A percentile compares a stretch with the other conserved stretches of the same genome.
These are phyloP conservation scores for Ciconia nigra DNA, from an alignment of 2,797 vertebrate genomes.

Conservation along the genomic window DNA sequence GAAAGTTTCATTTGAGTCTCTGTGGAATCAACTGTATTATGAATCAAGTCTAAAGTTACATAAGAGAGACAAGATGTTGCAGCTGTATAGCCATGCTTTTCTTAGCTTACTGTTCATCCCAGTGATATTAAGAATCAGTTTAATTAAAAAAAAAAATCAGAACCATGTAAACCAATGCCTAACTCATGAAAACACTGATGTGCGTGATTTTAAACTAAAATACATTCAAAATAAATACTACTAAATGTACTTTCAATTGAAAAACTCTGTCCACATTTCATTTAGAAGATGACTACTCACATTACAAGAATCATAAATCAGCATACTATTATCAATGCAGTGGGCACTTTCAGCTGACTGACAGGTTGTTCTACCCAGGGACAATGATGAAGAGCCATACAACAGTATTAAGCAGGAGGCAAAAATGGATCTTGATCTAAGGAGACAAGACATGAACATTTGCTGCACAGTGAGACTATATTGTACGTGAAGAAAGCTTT, in stretches of 20 bases:
- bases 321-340: not conserved
- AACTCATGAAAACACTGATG: not conserved
- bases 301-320: conserved; percentile 12
- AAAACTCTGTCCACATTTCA: not conserved
- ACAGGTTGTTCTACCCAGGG: not conserved
- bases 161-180: not conserved
- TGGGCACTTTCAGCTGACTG: not conserved
- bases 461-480: not conserved
- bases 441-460: not conserved
- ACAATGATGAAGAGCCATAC: not conserved
- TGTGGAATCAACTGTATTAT: not conserved
- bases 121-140: not conserved
- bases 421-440: not conserved
- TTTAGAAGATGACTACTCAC: not conserved
- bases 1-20: not conserved
- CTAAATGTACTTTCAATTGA: not conserved
- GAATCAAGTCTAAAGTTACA: not conserved
- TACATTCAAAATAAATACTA: not conserved
- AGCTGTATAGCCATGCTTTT: not conserved
- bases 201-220: not conserved
- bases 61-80: not conserved
- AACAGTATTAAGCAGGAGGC: not conserved
- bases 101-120: not conserved
- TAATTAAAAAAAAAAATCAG: not conserved
- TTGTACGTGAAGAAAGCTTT: not conserved